These are phyloP conservation scores for Clarias batrachus DNA, from an alignment of 2,113 vertebrate genomes.

Conservation along the genomic window DNA sequence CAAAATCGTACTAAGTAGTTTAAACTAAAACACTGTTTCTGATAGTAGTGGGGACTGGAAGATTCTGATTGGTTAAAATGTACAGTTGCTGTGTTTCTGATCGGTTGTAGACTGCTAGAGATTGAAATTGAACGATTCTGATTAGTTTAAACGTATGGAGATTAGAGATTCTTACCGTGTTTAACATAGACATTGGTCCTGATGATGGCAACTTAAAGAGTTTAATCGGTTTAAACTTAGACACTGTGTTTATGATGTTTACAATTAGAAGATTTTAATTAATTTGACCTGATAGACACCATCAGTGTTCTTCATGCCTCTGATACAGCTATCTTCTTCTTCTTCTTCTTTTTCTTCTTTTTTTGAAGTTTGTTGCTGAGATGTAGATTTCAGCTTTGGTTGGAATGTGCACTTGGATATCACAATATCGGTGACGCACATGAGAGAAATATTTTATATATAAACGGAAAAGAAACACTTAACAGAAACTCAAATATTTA, in stretches of 20 bases:
- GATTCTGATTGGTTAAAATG: not conserved
- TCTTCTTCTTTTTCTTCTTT: not conserved
- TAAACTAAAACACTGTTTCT: no score
- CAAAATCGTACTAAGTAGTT: not conserved
- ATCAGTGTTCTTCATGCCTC: slow-evolving; percentile 13
- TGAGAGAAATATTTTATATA: not conserved
- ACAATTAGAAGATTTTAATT: no score
- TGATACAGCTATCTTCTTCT: not conserved
- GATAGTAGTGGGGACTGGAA: not conserved
- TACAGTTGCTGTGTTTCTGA: not conserved
- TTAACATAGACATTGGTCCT: not conserved
- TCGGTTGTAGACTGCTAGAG: not conserved
- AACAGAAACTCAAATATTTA: slow-evolving; percentile 6
- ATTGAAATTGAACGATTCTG: not conserved
- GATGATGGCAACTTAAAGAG: no score
- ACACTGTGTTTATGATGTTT: not conserved
- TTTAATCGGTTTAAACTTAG: not conserved
- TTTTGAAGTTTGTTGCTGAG: not conserved
- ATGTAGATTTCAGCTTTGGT: not conserved
- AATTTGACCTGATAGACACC: not conserved
- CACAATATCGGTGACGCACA: not conserved
- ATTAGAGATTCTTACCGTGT: not conserved
- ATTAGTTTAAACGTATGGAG: not conserved
- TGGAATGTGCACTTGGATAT: not conserved
- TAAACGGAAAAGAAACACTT: not conserved